Evolutionary conservation across 2,113 vertebrate species (phyloP), one percentile per base, ranked within the genome.

Genomic region (Hemibagrus wyckioides): DNA sequence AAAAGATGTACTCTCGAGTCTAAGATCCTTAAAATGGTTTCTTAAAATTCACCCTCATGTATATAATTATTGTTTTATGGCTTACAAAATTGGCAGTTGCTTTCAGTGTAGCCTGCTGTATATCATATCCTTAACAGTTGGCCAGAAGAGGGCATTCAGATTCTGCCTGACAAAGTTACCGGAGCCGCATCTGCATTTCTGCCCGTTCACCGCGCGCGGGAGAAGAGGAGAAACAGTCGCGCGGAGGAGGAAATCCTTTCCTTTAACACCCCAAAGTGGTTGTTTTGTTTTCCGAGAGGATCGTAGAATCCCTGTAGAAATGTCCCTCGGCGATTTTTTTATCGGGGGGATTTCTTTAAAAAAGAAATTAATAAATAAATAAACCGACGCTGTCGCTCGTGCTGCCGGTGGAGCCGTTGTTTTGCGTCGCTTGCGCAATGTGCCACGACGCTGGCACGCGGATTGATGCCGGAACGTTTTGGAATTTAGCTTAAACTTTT

Each of bases 111-210:
- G 30, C 28, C 25, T 33, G n/a, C 19, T 71, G 19, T 84, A 19
- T 25, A 84, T 54, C 44, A 59, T 59, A 52, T 75, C 83, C 83
- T 59, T 75, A 80, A 67, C 69, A 69, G 92, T 92, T 94, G 93
- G 81, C 95, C 95, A 95, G 95, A 95, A 95, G 95, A 94, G 95
- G 95, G 95, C 95, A 95, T 95, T 95, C 93, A 85, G 89, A 87
- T 95, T 92, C 93, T 94, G 91, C 88, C 87, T 92, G 89, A 93
- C 93, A 94, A 95, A 95, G 94, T 95, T 94, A 89, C 92, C 87
- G 56, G 90, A 79, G 88, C 85, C 63, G 77, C 83, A 88, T 87
- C 90, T 86, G 77, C 88, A 92, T 91, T 89, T 89, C 73, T 87
- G 89, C 88, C 88, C 91, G 56, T 86, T 92, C 88, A 89, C 87